Evolutionary conservation across 2,113 vertebrate species (phyloP).

Genomic region (Tautogolabrus adspersus): DNA sequence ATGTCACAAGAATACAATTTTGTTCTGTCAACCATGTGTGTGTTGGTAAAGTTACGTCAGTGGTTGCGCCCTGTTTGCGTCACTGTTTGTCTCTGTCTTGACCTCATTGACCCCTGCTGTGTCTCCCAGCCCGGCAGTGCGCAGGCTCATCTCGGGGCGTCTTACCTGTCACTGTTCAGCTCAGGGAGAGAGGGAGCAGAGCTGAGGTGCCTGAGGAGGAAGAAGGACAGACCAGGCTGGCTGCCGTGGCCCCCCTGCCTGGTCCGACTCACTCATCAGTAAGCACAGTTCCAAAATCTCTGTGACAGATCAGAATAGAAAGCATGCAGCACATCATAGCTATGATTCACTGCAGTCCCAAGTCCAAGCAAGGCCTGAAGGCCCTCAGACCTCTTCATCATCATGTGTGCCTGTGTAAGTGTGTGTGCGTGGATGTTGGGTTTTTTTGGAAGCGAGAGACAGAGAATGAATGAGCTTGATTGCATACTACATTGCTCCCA

Average conservation of each 20-base stretch:
- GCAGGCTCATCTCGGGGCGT: constrained; percentile 26
- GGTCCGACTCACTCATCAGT: constrained; percentile 73
- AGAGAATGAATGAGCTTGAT: constrained; percentile 70
- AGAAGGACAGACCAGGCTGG: constrained; percentile 46
- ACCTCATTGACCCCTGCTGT: constrained; percentile 36
- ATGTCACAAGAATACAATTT: not conserved
- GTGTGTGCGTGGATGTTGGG: constrained; percentile 12
- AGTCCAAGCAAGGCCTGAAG: constrained; percentile 68
- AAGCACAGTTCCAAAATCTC: constrained; percentile 69
- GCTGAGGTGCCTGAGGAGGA: constrained; percentile 38
- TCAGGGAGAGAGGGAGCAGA: constrained; percentile 23
- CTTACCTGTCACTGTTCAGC: constrained; percentile 63
- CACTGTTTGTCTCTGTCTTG: constrained; percentile 24
- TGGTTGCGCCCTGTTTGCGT: constrained; percentile 1
- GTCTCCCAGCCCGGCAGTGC: not conserved
- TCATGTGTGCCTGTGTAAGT: constrained; percentile 43
- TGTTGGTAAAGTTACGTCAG: not conserved
- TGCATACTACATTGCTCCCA: constrained; percentile 63
- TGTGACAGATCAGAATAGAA: constrained; percentile 81
- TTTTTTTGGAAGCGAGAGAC: constrained; percentile 58
- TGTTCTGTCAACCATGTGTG: not conserved
- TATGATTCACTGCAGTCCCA: constrained; percentile 78
- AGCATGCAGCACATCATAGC: constrained; percentile 75
- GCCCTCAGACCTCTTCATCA: constrained; percentile 76
- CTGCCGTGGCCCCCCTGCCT: constrained; percentile 56